These are phyloP conservation scores for Oxyruncus cristatus DNA, from an alignment of 2,113 vertebrate genomes.

Conservation along the genomic window DNA sequence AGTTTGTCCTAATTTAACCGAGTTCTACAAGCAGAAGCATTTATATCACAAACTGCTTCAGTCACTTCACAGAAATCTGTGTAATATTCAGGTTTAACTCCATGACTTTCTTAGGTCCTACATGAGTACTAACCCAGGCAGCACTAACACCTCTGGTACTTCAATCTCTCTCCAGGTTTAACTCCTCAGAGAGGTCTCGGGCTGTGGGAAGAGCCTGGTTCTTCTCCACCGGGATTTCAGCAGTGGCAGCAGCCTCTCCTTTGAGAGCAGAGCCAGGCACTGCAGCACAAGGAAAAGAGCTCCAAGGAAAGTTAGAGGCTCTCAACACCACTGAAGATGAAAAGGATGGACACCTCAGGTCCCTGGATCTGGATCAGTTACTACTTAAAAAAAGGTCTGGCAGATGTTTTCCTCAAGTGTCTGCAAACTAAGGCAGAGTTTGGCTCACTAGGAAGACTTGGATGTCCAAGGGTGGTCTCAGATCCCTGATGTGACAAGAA, in stretches of 20 bases:
- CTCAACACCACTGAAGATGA: not conserved
- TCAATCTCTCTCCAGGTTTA: not conserved
- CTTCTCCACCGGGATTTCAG: not conserved
- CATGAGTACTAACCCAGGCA: not conserved
- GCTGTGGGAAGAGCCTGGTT: not conserved
- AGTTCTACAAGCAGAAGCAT: not conserved
- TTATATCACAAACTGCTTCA: not conserved
- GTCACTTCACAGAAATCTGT: not conserved
- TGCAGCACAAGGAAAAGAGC: not conserved
- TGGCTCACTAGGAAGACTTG: not conserved
- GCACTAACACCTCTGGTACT: not conserved
- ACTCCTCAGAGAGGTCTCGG: not conserved
- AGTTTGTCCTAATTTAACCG: not conserved
- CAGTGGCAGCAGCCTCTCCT: not conserved
- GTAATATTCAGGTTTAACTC: not conserved
- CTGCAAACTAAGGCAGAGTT: not conserved
- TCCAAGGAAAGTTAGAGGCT: not conserved
- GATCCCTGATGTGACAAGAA: not conserved
- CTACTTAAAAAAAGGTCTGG: not conserved
- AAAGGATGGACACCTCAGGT: not conserved
- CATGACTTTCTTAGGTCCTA: not conserved
- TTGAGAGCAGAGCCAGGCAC: fast-evolving
- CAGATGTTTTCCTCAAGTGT: not conserved
- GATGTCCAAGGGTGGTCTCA: not conserved
- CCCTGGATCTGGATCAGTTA: not conserved